Evolutionary conservation across 1,140 invertebrate genomes (phyloP).

Genomic region (Bombus breviceps): DNA sequence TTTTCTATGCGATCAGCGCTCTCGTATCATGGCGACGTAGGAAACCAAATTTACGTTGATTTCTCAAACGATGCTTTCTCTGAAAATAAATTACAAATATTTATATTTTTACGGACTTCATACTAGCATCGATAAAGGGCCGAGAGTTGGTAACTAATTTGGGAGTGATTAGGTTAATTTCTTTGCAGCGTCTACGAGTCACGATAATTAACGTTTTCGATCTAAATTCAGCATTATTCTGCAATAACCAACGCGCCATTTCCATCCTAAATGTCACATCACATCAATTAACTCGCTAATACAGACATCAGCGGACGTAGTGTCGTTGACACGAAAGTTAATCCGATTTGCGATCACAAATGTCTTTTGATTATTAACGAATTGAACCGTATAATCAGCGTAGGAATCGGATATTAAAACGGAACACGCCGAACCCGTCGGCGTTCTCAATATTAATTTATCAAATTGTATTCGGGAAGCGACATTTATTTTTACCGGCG

Average conservation of each 20-base stretch:
- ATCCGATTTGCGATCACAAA: slow-evolving; percentile 1
- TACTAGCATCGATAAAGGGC: not conserved
- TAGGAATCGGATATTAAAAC: not conserved
- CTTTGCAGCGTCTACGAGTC: not conserved
- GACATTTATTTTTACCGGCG: not conserved
- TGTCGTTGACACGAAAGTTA: not conserved
- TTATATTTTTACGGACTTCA: not conserved
- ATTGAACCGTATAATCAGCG: not conserved
- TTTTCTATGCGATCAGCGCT: not conserved
- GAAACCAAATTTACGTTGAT: not conserved
- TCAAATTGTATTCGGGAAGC: not conserved
- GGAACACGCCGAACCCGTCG: not conserved
- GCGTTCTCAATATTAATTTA: too few relatives aligned
- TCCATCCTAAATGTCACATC: not conserved
- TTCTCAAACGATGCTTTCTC: not conserved
- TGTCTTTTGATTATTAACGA: slow-evolving; percentile 7
- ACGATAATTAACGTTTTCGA: not conserved
- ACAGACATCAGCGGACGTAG: not conserved
- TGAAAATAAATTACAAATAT: not conserved
- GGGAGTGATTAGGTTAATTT: not conserved
- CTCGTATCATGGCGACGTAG: too few relatives aligned
- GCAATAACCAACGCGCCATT: not conserved
- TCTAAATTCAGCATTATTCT: not conserved
- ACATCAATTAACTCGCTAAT: not conserved
- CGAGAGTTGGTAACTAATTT: not conserved